Evolutionary conservation across 2,113 vertebrate genomes (phyloP), one percentile per base, ranked within the genome.

Genomic region (Mola mola): DNA sequence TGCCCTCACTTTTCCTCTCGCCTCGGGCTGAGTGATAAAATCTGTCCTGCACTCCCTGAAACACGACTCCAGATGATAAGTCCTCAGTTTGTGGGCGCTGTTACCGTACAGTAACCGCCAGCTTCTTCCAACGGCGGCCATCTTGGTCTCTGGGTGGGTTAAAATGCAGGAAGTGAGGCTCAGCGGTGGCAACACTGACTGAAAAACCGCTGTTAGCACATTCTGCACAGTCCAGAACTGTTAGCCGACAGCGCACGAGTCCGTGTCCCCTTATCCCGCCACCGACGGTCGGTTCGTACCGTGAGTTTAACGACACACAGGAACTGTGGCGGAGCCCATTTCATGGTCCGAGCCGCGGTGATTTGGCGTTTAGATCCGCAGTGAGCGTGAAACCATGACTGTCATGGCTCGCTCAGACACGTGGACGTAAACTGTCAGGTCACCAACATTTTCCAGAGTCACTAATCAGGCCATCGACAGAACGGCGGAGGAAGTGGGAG

Each of bases 211-310:
- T 37, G 49, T 79, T 56, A 40, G 53, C 47, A 74, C 66, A 51
- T 67, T 22, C 70, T 47, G 20, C 72, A 75, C 75, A 75, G 78
- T 83, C 77, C 82, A 26, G 5, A 37, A 43, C 33, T 22, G 22
- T 59, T 33, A 16, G 61, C 37, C 42, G 72, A 81, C 75, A 51
- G 67, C 40, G 57, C 62, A 42, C n/a, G 62, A 42, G 49, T 65
- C 69, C 67, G 56, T 20, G 55, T 73, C 72, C 58, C 77, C 63
- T 67, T 68, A 77, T 72, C 66, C 61, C 66, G 31, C 58, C 71
- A 66, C 31, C 26, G 55, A n/a, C n/a, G n/a, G n/a, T n/a, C n/a
- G n/a, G n/a, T n/a, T n/a, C n/a, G n/a, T n/a, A n/a, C n/a, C n/a
- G n/a, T n/a, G n/a, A n/a, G n/a, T n/a, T n/a, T n/a, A n/a, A n/a